Base-by-base conservation (phyloP, 2,888 invertebrate genomes). In the Hirudinaria manillensis region DNA sequence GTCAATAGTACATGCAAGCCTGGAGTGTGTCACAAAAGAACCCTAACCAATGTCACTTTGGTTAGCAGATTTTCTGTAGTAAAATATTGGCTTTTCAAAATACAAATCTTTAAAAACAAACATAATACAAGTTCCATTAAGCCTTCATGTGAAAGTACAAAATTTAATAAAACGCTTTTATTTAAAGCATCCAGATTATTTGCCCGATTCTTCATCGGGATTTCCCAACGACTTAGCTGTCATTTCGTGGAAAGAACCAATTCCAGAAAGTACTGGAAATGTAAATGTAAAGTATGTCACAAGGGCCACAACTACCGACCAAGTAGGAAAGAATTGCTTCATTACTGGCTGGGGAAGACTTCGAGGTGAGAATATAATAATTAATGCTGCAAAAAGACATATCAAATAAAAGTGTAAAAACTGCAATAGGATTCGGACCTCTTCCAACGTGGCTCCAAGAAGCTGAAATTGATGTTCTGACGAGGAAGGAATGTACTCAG, bases 321-420 rank as follows among this genome's bases (percentile, higher is more conserved):
- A 53, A 32, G 65, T 55, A 3, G 76, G 76, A n/a, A 32, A 38
- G 66, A 74, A 16, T 51, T 76, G 76, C 71, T 34, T 45, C 66
- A 75, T 76, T 70, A 70, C 74, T 34, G 76, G 76, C 13, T 76
- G 76, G 76, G 76, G 76, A 3, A 55, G 74, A 65, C n/a, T 72
- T 27, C 7, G 13, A 13, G 76, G 76, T 76, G 53, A 53, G 76
- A 45, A 45, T 45, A 45, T 45, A 6, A 16, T 45, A 45, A 7
- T 45, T 6, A 45, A 45, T 10, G 16, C 10, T 16, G 16, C 16
- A 6, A 45, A 45, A 16, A 45, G 3, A 45, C 45, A 45, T 45
- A 45, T 1, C 45, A 1, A 45, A 45, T n/a, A 45, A 16, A 45
- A 16, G 10, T 7, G 45, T 45, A 16, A 36, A 36, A 16, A 45